Evolutionary conservation across 2,797 vertebrate species (phyloP), one percentile per base, ranked within the genome.

Genomic region (Ctenosaura bakeri): DNA sequence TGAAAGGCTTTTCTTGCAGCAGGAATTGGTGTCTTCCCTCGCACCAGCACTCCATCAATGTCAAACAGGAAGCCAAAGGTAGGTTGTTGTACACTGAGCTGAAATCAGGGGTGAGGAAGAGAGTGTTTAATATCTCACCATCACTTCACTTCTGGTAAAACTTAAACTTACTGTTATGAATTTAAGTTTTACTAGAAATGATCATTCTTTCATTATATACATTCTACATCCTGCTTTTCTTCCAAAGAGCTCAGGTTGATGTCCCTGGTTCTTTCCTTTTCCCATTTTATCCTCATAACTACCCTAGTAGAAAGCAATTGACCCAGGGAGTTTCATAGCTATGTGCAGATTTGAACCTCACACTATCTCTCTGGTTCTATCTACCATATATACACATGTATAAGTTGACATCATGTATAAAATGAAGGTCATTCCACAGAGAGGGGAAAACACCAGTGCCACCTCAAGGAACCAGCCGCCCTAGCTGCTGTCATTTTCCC

Each of bases 11-110:
- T 97, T 24, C 89, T 97, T 56, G 98, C 98, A 0, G 98, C 98
- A 0, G 98, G 98, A 85, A 99, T 98, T 0, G 98, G 97, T 0
- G 97, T 97, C 80, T 96, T 97, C 0, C 98, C 98, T 4, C 98
- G 97, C 0, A 99, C 97, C 71, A 99, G 94, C 1, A 99, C 98
- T 0, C 98, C 98, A 0, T 99, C 98, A 1, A 99, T 98, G 69
- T 99, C 98, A 35, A 99, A 98, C 52, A 99, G 97, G 80, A 99
- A 89, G 0, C 98, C 98, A 4, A 97, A 98, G 92, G 97, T 95
- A 0, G 98, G 98, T 94, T 97, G 97, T 94, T 97, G 97, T 2
- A 93, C 0, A 0, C 5, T 52, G 81, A 89, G 62, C 95, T 96
- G 93, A 91, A 97, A 96, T 77, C 50, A 50, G 82, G 71, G 87